These are phyloP conservation scores for Clivina fossor DNA, from an alignment of 2,888 invertebrate genomes.

Conservation along the genomic window DNA sequence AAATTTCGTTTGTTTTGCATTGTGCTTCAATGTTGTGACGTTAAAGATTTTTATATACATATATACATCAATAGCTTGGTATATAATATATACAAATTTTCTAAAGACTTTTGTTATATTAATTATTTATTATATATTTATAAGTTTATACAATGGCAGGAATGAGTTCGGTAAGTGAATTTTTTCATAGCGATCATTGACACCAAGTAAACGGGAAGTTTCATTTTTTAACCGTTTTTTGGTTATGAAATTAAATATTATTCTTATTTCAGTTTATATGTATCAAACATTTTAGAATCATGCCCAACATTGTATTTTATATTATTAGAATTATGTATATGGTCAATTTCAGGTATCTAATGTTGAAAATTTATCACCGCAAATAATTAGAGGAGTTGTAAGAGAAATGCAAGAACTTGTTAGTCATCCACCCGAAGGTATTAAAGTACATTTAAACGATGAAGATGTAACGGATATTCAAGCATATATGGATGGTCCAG, in stretches of 20 bases:
- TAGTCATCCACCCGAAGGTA: constrained; percentile 84
- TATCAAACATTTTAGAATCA: neutral
- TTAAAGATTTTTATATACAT: constrained; percentile 38
- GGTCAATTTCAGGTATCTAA: constrained; percentile 81
- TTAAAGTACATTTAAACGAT: constrained; percentile 85
- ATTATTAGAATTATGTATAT: constrained; percentile 14
- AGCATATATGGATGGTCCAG: constrained; percentile 87
- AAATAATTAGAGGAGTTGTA: constrained; percentile 83
- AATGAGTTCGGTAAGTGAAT: constrained; percentile 35
- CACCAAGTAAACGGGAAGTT: too few relatives aligned
- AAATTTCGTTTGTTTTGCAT: constrained; percentile 42
- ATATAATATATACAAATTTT: constrained; percentile 20
- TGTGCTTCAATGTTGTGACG: constrained; percentile 37
- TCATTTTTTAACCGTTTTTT: too few relatives aligned
- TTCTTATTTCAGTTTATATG: neutral
- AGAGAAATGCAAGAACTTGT: constrained; percentile 86
- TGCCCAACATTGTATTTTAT: neutral
- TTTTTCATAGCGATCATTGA: constrained; percentile 1
- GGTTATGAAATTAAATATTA: too few relatives aligned
- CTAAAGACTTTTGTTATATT: constrained; percentile 25
- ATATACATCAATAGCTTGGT: constrained; percentile 26
- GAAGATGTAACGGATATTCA: constrained; percentile 93
- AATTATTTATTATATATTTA: constrained; percentile 35
- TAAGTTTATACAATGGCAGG: constrained; percentile 31
- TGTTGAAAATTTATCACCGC: constrained; percentile 93